These are phyloP conservation scores for Drosophila pseudoobscura DNA, from an alignment of 1,140 invertebrate genomes.

Conservation along the genomic window DNA sequence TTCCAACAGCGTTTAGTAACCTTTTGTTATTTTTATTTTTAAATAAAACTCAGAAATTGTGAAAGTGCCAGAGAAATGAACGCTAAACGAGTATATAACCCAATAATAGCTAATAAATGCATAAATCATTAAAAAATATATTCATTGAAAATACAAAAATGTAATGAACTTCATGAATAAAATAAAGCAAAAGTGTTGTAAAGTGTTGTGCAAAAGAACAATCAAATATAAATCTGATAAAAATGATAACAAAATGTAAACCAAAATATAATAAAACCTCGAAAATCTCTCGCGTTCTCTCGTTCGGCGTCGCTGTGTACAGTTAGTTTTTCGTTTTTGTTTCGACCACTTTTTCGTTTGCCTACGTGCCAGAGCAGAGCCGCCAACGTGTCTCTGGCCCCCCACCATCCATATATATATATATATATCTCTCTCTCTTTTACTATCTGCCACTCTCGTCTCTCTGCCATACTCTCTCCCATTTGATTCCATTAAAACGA, in stretches of 20 bases:
- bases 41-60: slow-evolving; percentile 18
- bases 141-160: slow-evolving; percentile 5
- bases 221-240: not conserved
- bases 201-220: slow-evolving; percentile 58
- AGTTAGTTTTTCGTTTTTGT: slow-evolving; percentile 50
- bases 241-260: slow-evolving; percentile 8
- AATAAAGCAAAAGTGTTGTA: slow-evolving; percentile 10
- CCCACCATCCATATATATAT: slow-evolving; percentile 19
- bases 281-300: slow-evolving; percentile 3
- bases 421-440: slow-evolving; percentile 9
- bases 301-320: slow-evolving; percentile 48
- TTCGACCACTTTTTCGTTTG: slow-evolving; percentile 61
- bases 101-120: not conserved
- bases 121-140: too few species aligned
- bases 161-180: slow-evolving; percentile 10
- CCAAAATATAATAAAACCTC: slow-evolving; percentile 2
- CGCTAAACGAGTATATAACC: slow-evolving; percentile 4
- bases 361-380: slow-evolving; percentile 54
- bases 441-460: slow-evolving; percentile 5
- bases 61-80: slow-evolving; percentile 40
- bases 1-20: slow-evolving; percentile 51
- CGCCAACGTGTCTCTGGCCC: slow-evolving; percentile 40
- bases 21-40: slow-evolving; percentile 48
- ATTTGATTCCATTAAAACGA: slow-evolving; percentile 7
- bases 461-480: slow-evolving; percentile 1